phyloP scores from a whole-genome alignment of 1,140 invertebrate genomes.

The Protaetia brevitarsis region DNA sequence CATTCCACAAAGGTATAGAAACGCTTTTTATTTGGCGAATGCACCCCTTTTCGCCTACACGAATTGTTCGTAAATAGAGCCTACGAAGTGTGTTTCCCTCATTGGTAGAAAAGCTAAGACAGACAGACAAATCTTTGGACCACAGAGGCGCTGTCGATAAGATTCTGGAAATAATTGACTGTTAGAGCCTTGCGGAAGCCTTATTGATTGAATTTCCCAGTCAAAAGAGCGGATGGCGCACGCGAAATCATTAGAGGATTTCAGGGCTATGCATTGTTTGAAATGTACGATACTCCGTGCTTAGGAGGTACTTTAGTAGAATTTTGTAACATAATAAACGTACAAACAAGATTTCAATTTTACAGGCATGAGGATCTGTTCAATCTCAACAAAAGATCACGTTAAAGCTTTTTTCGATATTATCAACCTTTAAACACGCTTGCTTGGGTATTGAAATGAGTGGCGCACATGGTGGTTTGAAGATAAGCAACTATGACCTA shows the following conservation, averaged over 20 bases:
- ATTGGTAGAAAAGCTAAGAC: slow-evolving; percentile 61
- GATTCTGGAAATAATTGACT: slow-evolving; percentile 64
- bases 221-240: slow-evolving; percentile 70
- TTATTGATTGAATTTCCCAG: slow-evolving; percentile 77
- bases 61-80: slow-evolving; percentile 69
- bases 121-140: slow-evolving; percentile 52
- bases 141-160: slow-evolving; percentile 63
- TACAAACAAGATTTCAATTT: no score
- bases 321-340: no score
- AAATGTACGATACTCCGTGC: slow-evolving; percentile 60
- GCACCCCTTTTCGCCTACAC: slow-evolving; percentile 70
- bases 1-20: slow-evolving; percentile 59
- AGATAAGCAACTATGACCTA: slow-evolving; percentile 79
- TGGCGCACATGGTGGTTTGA: slow-evolving; percentile 84
- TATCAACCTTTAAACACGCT: slow-evolving; percentile 83
- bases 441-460: slow-evolving; percentile 79
- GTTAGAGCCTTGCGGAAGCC: slow-evolving; percentile 73
- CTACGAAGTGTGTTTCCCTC: slow-evolving; percentile 62
- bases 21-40: slow-evolving; percentile 59
- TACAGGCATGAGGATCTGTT: slow-evolving; percentile 21
- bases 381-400: slow-evolving; percentile 42
- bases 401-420: slow-evolving; percentile 79
- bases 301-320: slow-evolving; percentile 41
- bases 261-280: slow-evolving; percentile 79
- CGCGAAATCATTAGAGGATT: slow-evolving; percentile 82